Evolutionary conservation across 2,113 vertebrate species (phyloP), one percentile per base, ranked within the genome.

Genomic region (Microcebus jonahi): DNA sequence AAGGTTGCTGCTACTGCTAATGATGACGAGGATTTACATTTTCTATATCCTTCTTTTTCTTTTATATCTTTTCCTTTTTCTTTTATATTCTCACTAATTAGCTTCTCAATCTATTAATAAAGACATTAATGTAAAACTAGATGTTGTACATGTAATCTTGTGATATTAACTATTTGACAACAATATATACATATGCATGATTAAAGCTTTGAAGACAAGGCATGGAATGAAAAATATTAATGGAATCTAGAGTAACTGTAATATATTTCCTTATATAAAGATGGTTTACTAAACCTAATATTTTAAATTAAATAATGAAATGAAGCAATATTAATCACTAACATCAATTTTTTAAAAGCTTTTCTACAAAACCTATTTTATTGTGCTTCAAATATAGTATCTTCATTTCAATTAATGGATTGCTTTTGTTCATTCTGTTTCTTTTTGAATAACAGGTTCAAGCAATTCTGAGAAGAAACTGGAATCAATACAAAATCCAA

Each of bases 401-500:
- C n/a, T 76, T 97, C 7, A 42, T 13, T 50, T 96, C 0, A 95
- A 23, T 77, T 94, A 1, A 0, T 13, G 9, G 3, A 0, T 36
- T 65, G 75, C 23, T 92, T 36, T 67, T 93, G 1, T 75, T 55
- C 53, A 70, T 84, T n/a, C n/a, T 97, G 45, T 48, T 91, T 94
- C 34, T 50, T 79, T 7, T 48, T 84, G 71, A 77, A 77, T 77
- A 1, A 86, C 34, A 99, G 99, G 99, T 99, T 75, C 99, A 99
- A 97, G 99, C 99, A 0, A 99, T 99, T 92, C 93, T 99, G 97
- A 98, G 99, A 96, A 98, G 99, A 79, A 99, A 99, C 97, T 99
- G 99, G 99, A 99, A 99, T 95, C 99, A 99, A 98, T 99, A 99
- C 94, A 98, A 98, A 57, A 99, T 99, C 88, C 99, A 99, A 96